These are phyloP conservation scores for Pipa parva DNA, from an alignment of 2,113 vertebrate genomes.

Conservation along the genomic window DNA sequence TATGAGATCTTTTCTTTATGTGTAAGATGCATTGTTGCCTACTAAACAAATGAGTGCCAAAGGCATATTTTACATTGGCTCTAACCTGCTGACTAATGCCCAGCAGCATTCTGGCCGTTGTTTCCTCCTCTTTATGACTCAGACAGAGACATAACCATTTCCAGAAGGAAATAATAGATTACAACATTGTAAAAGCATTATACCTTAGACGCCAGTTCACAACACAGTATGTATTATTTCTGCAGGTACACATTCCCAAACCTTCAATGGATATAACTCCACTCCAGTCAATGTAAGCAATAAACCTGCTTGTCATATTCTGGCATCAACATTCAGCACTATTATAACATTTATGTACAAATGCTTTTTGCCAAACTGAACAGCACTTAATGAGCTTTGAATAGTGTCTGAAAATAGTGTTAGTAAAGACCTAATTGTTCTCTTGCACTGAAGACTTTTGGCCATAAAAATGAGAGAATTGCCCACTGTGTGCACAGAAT, in stretches of 20 bases:
- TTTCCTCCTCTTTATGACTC: slow-evolving; percentile 20
- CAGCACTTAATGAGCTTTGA: slow-evolving; percentile 3
- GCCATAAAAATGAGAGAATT: too few relatives aligned
- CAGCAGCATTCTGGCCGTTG: slow-evolving; percentile 8
- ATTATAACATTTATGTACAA: neutral
- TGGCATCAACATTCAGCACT: slow-evolving; percentile 3
- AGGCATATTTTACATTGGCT: neutral
- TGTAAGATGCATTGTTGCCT: neutral
- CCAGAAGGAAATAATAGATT: slow-evolving; percentile 32
- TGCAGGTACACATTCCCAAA: slow-evolving; percentile 5
- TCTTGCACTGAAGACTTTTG: neutral
- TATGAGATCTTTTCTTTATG: neutral
- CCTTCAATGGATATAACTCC: neutral
- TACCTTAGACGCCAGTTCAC: slow-evolving; percentile 3
- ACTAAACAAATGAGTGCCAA: neutral
- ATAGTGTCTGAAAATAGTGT: neutral
- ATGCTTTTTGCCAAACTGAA: neutral
- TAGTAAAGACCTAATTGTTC: neutral
- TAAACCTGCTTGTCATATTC: neutral
- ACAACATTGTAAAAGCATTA: slow-evolving; percentile 17
- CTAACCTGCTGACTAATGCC: slow-evolving; percentile 15
- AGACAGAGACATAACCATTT: slow-evolving; percentile 23
- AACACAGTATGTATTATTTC: slow-evolving; percentile 3
- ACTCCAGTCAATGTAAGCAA: slow-evolving; percentile 5
- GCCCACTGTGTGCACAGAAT: too few relatives aligned